Base-by-base conservation (phyloP, 2,888 invertebrate species). In the Eudasyphora cyanicolor region DNA sequence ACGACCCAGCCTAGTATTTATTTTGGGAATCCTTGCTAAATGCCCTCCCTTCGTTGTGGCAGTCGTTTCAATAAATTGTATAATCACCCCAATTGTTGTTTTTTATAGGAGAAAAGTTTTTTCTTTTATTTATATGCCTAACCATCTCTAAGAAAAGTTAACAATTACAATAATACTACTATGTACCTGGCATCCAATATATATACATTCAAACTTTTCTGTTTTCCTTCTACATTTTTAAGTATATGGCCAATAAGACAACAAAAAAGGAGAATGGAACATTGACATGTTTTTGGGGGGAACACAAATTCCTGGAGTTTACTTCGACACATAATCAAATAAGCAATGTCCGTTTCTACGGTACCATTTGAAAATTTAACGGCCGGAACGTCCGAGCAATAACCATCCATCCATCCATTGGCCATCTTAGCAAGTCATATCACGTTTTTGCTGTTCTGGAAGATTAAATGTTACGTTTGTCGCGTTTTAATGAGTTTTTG, bases 381-480 rank as follows among this genome's bases (percentile, higher is more conserved):
- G 35, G 89, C 87, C 89, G 87, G 88, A 32, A 32, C 29, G n/a
- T 6, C 1, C 29, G 17, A 64, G n/a, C 35, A 38, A 64, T 38
- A 29, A 35, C 38, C 57, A 27, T 14, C 57, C 14, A 19, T 6
- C 17, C n/a, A 49, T 3, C 49, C 49, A 62, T 7, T 24, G 24
- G 24, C 42, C 67, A 24, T 24, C 42, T 75, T 82, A 45, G n/a
- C 19, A 49, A 90, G 89, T 89, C 90, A 88, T 87, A 88, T 89
- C 90, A 90, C 90, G 90, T 90, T 88, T 87, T 86, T 87, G 87
- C 87, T 88, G 90, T 90, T 90, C 90, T 90, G 88, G 88, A 90
- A 90, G 90, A 90, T 90, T 90, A 90, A 90, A 89, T 89, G 89
- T 88, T 90, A 89, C 89, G 90, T 90, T 90, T 89, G 89, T 89